Evolutionary conservation across 2,113 vertebrate genomes (phyloP).

Genomic region (Cynopterus brachyotis): DNA sequence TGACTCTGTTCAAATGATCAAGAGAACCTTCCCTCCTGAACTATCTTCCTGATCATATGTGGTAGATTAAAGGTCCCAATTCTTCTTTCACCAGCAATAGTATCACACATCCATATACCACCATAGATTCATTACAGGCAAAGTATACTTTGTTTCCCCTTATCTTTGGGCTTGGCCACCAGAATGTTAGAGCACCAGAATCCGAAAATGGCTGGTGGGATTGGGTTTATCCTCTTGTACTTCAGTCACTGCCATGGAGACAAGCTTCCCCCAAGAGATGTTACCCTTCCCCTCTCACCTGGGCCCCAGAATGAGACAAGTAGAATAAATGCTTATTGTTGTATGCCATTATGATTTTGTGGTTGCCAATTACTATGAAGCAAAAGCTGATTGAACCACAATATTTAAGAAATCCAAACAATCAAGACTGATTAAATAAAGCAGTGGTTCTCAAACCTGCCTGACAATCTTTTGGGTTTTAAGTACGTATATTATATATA

Average conservation of each 20-base stretch:
- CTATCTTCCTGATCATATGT: background rate
- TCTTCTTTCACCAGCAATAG: background rate
- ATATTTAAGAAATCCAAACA: background rate
- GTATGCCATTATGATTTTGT: background rate
- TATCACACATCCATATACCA: background rate
- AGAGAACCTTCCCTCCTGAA: background rate
- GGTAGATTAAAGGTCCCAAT: background rate
- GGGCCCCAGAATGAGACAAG: background rate
- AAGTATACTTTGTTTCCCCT: background rate
- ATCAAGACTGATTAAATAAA: background rate
- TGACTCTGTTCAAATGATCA: background rate
- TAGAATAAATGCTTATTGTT: constrained; percentile 20
- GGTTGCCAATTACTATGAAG: constrained; percentile 6
- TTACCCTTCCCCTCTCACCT: background rate
- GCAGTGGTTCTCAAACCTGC: background rate
- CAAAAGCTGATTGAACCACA: background rate
- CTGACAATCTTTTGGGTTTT: background rate
- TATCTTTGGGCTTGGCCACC: background rate
- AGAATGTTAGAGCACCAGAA: background rate
- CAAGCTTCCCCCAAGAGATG: background rate
- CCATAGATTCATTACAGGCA: background rate
- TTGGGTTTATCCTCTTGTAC: background rate
- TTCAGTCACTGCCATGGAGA: background rate
- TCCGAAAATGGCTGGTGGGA: background rate
- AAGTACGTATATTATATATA: too few relatives aligned